phyloP scores from a whole-genome alignment of 2,113 vertebrate genomes.

The Balaeniceps rex region DNA sequence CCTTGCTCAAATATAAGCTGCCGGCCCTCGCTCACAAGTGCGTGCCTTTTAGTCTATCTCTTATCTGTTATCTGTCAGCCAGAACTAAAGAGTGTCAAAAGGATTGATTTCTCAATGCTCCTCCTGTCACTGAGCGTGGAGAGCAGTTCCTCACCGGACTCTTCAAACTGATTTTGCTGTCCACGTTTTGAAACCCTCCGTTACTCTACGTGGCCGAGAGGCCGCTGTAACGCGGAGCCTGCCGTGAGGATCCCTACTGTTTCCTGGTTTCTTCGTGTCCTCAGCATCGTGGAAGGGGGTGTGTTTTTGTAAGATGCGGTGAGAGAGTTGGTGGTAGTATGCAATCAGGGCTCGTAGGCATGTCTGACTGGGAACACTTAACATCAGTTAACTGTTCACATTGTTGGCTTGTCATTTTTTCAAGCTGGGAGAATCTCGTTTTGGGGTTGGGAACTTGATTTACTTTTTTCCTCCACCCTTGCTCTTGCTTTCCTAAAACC shows the following conservation, averaged over 20 bases:
- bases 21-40: neutral
- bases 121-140: neutral
- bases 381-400: neutral
- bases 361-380: neutral
- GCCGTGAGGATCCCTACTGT: neutral
- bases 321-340: neutral
- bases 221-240: neutral
- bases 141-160: neutral
- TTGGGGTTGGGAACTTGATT: neutral
- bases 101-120: neutral
- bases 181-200: fast-evolving
- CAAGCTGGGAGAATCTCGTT: neutral
- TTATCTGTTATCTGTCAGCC: neutral
- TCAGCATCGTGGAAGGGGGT: neutral
- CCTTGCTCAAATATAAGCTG: neutral
- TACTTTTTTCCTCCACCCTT: neutral
- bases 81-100: neutral
- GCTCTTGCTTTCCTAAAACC: neutral
- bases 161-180: neutral
- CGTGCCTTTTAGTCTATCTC: neutral
- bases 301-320: neutral
- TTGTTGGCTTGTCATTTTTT: neutral
- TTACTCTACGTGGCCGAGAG: neutral
- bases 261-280: neutral
- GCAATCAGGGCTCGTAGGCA: no score